phyloP scores from a whole-genome alignment of 2,888 invertebrate genomes.

The Drosophila histrio region DNA sequence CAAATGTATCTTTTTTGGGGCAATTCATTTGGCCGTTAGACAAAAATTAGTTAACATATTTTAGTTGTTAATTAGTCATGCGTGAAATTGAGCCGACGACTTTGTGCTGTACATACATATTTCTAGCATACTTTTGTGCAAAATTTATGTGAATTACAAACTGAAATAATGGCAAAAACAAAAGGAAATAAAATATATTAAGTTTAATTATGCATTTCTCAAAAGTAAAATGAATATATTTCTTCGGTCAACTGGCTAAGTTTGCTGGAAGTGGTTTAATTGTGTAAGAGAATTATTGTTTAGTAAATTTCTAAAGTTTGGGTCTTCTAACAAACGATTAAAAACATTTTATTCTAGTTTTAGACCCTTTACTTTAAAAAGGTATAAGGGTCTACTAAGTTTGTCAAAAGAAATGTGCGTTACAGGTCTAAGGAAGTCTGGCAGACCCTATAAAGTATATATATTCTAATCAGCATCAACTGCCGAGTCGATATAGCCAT shows the following conservation, averaged over 20 bases:
- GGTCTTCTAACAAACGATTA: too few relatives aligned
- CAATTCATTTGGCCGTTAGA: conserved; percentile 61
- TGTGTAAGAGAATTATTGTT: too few relatives aligned
- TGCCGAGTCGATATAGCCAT: too few relatives aligned
- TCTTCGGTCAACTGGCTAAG: neutral
- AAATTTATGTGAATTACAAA: conserved; percentile 1
- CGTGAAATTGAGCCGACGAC: conserved; percentile 70
- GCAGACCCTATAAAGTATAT: too few relatives aligned
- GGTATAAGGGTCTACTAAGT: too few relatives aligned
- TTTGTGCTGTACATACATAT: conserved; percentile 6
- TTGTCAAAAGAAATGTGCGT: too few relatives aligned
- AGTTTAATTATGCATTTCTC: neutral
- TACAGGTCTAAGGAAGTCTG: too few relatives aligned
- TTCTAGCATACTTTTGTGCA: conserved; percentile 36
- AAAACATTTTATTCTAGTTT: too few relatives aligned
- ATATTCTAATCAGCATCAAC: too few relatives aligned
- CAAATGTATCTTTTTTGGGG: conserved; percentile 54
- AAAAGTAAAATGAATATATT: neutral
- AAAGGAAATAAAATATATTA: neutral
- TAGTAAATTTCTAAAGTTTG: too few relatives aligned
- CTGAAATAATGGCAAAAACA: neutral
- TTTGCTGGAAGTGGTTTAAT: too few relatives aligned
- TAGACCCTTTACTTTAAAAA: too few relatives aligned
- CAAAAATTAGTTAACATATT: conserved; percentile 76
- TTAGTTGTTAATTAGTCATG: conserved; percentile 75